Evolutionary conservation across 2,888 invertebrate genomes (phyloP), one percentile per base, ranked within the genome.

Genomic region (Hypselothyrea guttata): DNA sequence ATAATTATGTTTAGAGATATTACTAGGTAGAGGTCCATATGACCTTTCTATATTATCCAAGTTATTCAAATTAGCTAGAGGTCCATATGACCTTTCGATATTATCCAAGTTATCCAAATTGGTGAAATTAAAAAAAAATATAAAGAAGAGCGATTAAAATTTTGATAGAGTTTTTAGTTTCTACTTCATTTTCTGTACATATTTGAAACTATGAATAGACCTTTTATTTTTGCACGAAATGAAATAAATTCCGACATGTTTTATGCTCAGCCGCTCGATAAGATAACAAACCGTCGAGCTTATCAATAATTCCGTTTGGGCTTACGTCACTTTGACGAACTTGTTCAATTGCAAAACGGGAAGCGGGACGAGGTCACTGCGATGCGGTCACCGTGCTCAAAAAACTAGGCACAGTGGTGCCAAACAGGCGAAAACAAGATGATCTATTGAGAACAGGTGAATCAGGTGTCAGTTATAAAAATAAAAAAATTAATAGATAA

Each of bases 311-410:
- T 37, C 12, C 33, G 37, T 45, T 42, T 15, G 42, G 16, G 61
- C 42, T 70, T 53, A 45, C 69, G 72, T 69, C 69, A 69, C 52
- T 49, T 45, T 61, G 49, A 61, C 30, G 53, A 60, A 56, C 46
- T 35, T 66, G 13, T 38, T 22, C 22, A 22, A 5, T 31, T 60
- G 52, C 18, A 55, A 71, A 68, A 59, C 48, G 45, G 35, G 44
- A 65, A 48, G 34, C 35, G 34, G 31, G 27, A 52, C 41, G 28
- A 55, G 44, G 68, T 18, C 18, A 46, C 0, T 18, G 22, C 45
- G 33, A 61, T 68, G 45, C 54, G 51, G 58, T 58, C 57, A 49
- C 35, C 59, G 40, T 5, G 53, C 34, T 28, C 16, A 38, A 18
- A 5, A 5, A 38, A n/a, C 13, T 4, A 1, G 2, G 35, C 12